Conservation (phyloP, 2,113 vertebrate species). For the Bombycilla garrulus region DNA sequence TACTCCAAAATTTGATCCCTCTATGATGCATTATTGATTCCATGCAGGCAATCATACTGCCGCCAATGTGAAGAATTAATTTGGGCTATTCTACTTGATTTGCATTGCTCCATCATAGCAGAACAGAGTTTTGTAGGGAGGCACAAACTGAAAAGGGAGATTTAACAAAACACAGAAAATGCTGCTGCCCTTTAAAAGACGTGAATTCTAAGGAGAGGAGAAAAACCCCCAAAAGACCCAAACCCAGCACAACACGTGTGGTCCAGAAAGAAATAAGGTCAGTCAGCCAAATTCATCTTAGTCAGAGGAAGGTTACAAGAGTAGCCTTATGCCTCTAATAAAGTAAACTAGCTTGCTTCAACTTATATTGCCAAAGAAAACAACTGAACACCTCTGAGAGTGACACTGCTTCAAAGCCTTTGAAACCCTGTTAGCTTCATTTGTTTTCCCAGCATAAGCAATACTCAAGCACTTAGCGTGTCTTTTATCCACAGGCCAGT, state of each 20-base stretch:
- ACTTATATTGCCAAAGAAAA: slow-evolving; percentile 55
- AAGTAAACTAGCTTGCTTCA: slow-evolving; percentile 51
- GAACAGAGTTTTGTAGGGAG: slow-evolving; percentile 5
- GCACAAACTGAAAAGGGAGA: slow-evolving; percentile 47
- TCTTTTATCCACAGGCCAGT: slow-evolving; percentile 45
- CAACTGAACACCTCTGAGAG: slow-evolving; percentile 54
- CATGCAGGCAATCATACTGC: slow-evolving; percentile 40
- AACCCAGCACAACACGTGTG: slow-evolving; percentile 24
- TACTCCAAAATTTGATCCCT: slow-evolving; percentile 64
- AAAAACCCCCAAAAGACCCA: background rate
- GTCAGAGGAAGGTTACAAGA: slow-evolving; percentile 42
- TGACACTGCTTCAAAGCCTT: slow-evolving; percentile 43
- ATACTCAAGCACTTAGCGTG: slow-evolving; percentile 40
- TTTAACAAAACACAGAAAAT: slow-evolving; percentile 24
- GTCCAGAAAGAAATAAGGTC: slow-evolving; percentile 32
- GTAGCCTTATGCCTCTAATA: slow-evolving; percentile 47
- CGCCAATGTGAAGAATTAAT: slow-evolving; percentile 59
- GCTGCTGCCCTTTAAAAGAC: background rate
- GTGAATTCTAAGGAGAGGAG: background rate
- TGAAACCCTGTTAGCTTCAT: slow-evolving; percentile 53
- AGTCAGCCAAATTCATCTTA: slow-evolving; percentile 51
- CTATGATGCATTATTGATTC: slow-evolving; percentile 58
- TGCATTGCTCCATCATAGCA: slow-evolving; percentile 44
- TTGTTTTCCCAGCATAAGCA: slow-evolving; percentile 63
- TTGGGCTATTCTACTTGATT: slow-evolving; percentile 57